Evolutionary conservation across 2,888 invertebrate genomes (phyloP).

Genomic region (Mellilla xanthometata): DNA sequence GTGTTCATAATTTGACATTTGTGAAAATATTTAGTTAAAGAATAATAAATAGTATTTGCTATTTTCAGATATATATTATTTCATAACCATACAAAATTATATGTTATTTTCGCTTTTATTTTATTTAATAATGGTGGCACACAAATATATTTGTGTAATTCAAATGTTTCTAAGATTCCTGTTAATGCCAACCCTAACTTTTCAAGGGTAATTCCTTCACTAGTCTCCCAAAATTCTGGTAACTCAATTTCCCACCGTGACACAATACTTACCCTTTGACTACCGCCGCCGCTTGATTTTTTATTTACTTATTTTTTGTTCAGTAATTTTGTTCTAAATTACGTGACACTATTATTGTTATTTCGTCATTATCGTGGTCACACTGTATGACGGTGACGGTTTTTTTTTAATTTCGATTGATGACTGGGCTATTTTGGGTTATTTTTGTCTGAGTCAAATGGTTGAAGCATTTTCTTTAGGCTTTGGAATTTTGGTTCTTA

Average conservation of each 20-base stretch:
- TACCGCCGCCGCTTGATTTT: slow-evolving; percentile 29
- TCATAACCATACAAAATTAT: too few species aligned
- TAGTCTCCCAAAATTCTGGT: slow-evolving; percentile 39
- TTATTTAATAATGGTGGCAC: too few species aligned
- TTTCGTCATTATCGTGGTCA: slow-evolving; percentile 21
- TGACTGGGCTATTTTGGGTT: slow-evolving; percentile 13
- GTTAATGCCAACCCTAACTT: slow-evolving; percentile 34
- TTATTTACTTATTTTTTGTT: slow-evolving; percentile 15
- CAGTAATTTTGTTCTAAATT: slow-evolving; percentile 28
- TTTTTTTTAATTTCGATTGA: slow-evolving; percentile 25
- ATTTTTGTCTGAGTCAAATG: background rate
- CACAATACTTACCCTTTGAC: slow-evolving; percentile 42
- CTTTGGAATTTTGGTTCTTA: too few species aligned
- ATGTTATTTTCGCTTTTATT: too few species aligned
- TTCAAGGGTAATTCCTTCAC: slow-evolving; percentile 19
- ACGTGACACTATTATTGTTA: slow-evolving; percentile 30
- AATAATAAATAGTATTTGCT: too few species aligned
- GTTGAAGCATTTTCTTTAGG: too few species aligned
- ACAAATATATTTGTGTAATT: too few species aligned
- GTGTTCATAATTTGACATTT: too few species aligned
- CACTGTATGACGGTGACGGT: slow-evolving; percentile 23
- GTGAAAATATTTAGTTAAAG: too few species aligned
- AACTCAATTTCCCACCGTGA: slow-evolving; percentile 48
- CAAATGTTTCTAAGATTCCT: background rate
- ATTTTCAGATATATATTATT: too few species aligned